phyloP scores from a whole-genome alignment of 53 echinoderm and acorn worm genomes.

The Glandiceps talaboti region DNA sequence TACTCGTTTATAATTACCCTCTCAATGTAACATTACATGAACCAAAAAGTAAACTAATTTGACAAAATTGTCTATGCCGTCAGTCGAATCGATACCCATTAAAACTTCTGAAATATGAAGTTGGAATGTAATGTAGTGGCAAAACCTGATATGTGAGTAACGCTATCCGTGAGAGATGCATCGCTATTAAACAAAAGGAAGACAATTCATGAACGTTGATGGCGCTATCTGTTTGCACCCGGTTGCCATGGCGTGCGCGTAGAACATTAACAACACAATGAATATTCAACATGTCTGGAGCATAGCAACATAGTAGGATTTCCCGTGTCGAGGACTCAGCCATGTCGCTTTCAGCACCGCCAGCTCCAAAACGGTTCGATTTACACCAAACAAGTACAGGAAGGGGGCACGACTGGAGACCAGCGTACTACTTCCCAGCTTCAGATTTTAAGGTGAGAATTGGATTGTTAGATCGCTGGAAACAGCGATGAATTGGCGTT shows the following conservation, averaged over 20 bases:
- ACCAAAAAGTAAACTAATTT: too few species aligned
- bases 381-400: constrained; percentile 88
- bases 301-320: background rate
- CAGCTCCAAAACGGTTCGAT: constrained; percentile 43
- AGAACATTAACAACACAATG: constrained; percentile 5
- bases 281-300: background rate
- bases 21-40: too few species aligned
- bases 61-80: too few species aligned
- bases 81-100: too few species aligned
- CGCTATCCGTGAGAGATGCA: too few species aligned
- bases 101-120: too few species aligned
- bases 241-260: constrained; percentile 1
- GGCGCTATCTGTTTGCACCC: constrained; percentile 1
- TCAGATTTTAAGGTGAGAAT: constrained; percentile 98
- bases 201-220: background rate
- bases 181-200: background rate
- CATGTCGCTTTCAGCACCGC: background rate
- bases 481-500: too few species aligned
- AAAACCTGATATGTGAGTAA: too few species aligned
- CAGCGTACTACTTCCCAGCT: constrained; percentile 87
- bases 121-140: too few species aligned
- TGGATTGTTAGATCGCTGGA: too few species aligned
- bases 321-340: background rate
- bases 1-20: too few species aligned
- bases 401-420: constrained; percentile 75